Base-by-base conservation (phyloP, 2,888 invertebrate genomes). In the Linnaemya vulpina region DNA sequence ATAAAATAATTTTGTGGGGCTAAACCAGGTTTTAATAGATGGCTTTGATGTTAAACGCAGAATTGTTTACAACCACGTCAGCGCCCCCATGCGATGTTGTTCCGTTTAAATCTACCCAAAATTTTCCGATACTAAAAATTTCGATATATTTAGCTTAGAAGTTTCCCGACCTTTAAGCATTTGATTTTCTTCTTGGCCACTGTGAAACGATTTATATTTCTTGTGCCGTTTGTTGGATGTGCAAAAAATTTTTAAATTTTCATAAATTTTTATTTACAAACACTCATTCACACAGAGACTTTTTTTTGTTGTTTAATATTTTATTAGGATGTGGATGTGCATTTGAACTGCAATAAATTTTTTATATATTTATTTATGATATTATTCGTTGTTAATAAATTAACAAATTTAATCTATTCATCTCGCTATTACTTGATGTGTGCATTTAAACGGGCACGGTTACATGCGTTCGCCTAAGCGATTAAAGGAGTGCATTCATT, bases 301-400 rank as follows among this genome's bases (percentile, higher is more conserved):
- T n/a, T 43, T 22, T 67, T 35, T 30, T 4, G 46, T n/a, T n/a
- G 13, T 67, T 1, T 38, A 38, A 38, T 25, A 9, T 17, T 30
- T 43, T 15, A 3, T 43, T 17, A 53, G 7, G 13, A 11, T 73
- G 46, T 58, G 46, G 22, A 22, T 81, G 17, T 55, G 38, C 43
- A 22, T 15, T 15, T 65, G 25, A 71, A 17, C 20, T 73, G 67
- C 63, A 62, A 65, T 35, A 74, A 60, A 68, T 53, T 8, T 62
- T 75, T 75, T 60, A 77, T 73, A 77, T 63, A 60, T 76, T 55
- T 67, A 60, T 40, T 58, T 79, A 60, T 77, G 67, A 77, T 77
- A 51, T 35, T 82, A 49, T 74, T 75, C 15, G 60, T 53, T 81
- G 53, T 68, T 75, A 81, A 81, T 75, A 75, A 81, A 81, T 81